Evolutionary conservation across 1,140 invertebrate genomes (phyloP).

Genomic region (Drosophila sp.): DNA sequence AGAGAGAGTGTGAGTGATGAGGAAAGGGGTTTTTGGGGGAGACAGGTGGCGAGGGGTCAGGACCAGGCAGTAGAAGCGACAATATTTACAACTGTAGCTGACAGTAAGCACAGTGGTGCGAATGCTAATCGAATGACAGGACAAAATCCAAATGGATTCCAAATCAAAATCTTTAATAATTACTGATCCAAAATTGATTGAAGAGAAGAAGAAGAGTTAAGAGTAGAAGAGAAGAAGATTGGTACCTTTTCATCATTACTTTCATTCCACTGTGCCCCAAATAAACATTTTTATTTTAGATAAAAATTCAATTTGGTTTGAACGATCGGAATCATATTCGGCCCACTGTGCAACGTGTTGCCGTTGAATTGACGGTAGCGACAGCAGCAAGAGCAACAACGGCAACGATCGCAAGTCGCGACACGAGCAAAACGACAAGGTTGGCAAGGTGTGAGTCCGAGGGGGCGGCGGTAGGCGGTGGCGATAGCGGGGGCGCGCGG

Average conservation of each 20-base stretch:
- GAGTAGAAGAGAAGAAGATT: no score
- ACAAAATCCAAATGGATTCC: background rate
- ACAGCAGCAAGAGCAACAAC: slow-evolving; percentile 50
- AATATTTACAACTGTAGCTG: slow-evolving; percentile 78
- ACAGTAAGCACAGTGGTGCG: slow-evolving; percentile 58
- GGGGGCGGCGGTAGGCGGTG: background rate
- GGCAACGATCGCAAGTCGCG: slow-evolving; percentile 64
- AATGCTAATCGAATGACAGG: background rate
- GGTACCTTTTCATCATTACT: no score
- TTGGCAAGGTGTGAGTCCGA: slow-evolving; percentile 57
- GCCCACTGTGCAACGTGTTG: slow-evolving; percentile 78
- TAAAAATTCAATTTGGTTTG: background rate
- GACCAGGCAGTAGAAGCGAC: slow-evolving; percentile 59
- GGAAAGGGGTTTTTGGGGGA: background rate
- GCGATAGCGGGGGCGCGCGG: slow-evolving; percentile 36
- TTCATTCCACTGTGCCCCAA: no score
- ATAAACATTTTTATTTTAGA: no score
- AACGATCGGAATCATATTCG: slow-evolving; percentile 14
- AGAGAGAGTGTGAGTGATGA: background rate
- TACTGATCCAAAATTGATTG: no score
- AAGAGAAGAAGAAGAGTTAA: no score
- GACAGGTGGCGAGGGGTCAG: slow-evolving; percentile 25
- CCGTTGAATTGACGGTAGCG: slow-evolving; percentile 62
- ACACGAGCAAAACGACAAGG: slow-evolving; percentile 58
- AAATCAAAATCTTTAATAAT: background rate